phyloP scores from a whole-genome alignment of 1,140 invertebrate genomes.

The Euura lappo region DNA sequence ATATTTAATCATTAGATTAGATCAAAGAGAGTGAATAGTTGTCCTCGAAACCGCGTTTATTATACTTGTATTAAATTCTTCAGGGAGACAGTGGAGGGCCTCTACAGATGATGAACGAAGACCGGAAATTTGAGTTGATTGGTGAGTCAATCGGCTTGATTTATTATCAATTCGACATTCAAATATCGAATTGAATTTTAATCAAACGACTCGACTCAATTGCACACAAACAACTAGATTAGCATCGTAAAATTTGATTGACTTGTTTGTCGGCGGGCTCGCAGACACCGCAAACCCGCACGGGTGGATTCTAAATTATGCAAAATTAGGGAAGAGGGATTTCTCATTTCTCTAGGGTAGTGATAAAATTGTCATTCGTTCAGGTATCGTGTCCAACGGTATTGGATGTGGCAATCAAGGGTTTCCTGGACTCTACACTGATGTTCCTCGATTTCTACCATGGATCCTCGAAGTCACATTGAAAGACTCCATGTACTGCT shows the following conservation, averaged over 20 bases:
- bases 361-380: conserved; percentile 45
- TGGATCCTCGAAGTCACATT: conserved; percentile 61
- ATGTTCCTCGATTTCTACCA: conserved; percentile 57
- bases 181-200: no score
- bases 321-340: background rate
- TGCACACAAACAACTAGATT: background rate
- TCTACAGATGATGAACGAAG: conserved; percentile 35
- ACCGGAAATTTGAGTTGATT: conserved; percentile 27
- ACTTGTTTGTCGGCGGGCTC: no score
- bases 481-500: conserved; percentile 49
- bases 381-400: conserved; percentile 45
- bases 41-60: no score
- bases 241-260: conserved; percentile 9
- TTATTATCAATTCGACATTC: no score
- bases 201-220: no score
- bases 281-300: no score
- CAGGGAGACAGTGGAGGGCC: conserved; percentile 57
- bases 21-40: no score
- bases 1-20: background rate
- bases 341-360: conserved; percentile 45
- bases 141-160: conserved; percentile 20
- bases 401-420: conserved; percentile 44
- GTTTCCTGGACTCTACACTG: conserved; percentile 61
- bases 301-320: no score
- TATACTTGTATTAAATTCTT: background rate